Percentiles rank a stretch among this genome's conserved stretches.
Evolutionary conservation across 2,113 vertebrate species (phyloP).

Genomic region (Natator depressus): DNA sequence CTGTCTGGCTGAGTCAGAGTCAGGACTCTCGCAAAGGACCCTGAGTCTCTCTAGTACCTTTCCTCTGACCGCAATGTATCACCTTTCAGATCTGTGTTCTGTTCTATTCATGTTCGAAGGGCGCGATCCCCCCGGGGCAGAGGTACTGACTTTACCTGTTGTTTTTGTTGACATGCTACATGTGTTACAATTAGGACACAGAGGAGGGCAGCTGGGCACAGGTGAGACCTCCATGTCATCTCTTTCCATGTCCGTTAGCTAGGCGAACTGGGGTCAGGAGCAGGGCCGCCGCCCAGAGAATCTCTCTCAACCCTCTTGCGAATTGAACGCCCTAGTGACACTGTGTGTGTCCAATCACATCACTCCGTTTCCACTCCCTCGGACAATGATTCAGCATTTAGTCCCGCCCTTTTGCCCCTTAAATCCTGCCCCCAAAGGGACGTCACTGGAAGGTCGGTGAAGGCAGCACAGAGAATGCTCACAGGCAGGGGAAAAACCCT

Average conservation of each 20-base stretch:
- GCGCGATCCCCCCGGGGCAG: neutral
- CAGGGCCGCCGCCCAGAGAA: neutral
- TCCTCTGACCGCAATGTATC: neutral
- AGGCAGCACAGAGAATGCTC: neutral
- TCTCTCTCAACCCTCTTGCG: neutral
- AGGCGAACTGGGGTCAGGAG: neutral
- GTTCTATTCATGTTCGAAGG: neutral
- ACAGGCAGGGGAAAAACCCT: neutral
- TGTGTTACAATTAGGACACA: constrained; percentile 86
- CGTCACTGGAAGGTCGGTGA: neutral
- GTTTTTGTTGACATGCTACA: constrained; percentile 84
- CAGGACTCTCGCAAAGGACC: neutral
- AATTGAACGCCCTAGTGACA: neutral
- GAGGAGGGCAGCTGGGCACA: constrained; percentile 99
- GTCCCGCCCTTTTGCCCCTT: neutral
- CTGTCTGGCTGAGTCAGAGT: neutral
- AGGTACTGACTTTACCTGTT: constrained; percentile 68
- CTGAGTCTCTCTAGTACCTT: neutral
- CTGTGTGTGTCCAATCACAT: neutral
- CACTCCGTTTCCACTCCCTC: neutral
- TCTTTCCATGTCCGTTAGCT: rapidly evolving
- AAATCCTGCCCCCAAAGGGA: neutral
- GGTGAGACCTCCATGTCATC: constrained; percentile 82
- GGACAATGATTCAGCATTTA: neutral
- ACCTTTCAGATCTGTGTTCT: neutral